Evolutionary conservation across 2,113 vertebrate genomes (phyloP).

Genomic region (Asarcornis scutulata): DNA sequence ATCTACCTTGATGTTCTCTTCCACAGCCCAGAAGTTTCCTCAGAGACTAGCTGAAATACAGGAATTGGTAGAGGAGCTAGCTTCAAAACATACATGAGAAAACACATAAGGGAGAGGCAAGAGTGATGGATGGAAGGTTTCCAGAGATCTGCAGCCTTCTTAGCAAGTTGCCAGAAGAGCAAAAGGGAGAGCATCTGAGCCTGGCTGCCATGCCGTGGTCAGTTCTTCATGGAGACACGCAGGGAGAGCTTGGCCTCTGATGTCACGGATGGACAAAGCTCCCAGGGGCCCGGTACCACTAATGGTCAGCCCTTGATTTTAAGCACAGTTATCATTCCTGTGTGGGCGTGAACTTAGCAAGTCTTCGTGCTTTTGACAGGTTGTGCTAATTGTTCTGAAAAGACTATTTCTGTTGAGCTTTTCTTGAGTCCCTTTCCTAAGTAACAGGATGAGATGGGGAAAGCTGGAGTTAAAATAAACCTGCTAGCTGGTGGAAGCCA

Average conservation of each 20-base stretch:
- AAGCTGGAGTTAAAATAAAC: not conserved
- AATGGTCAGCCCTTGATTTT: not conserved
- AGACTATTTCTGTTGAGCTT: not conserved
- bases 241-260: not conserved
- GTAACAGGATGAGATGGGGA: not conserved
- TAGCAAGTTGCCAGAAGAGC: not conserved
- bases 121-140: not conserved
- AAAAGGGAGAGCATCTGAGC: not conserved
- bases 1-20: not conserved
- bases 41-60: not conserved
- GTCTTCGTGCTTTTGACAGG: not conserved
- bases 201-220: not conserved
- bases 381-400: not conserved
- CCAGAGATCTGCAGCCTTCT: not conserved
- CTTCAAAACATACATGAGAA: not conserved
- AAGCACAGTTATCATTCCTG: not conserved
- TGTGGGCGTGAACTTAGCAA: not conserved
- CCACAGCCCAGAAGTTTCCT: not conserved
- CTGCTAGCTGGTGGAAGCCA: not conserved
- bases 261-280: accelerated
- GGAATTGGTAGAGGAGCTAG: not conserved
- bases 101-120: not conserved
- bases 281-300: not conserved
- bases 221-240: not conserved
- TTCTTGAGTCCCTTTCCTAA: not conserved